These are phyloP conservation scores for Timandra comae DNA, from an alignment of 2,888 invertebrate genomes.

Conservation along the genomic window DNA sequence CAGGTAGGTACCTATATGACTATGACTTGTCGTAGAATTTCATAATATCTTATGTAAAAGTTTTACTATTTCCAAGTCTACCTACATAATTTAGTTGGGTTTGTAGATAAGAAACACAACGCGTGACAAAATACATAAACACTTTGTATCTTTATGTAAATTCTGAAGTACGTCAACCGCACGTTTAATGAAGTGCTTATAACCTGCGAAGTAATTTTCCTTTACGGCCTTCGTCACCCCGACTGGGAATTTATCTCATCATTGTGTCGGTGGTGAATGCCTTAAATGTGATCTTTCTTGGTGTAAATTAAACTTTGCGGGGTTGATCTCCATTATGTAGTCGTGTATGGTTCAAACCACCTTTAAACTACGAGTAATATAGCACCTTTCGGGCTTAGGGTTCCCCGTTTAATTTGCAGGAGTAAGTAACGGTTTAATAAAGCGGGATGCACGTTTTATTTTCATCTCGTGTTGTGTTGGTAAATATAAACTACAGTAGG, in stretches of 20 bases:
- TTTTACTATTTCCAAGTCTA: too few relatives aligned
- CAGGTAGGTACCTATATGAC: too few relatives aligned
- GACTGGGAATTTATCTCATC: conserved; percentile 40
- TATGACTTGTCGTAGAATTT: too few relatives aligned
- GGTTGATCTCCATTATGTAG: conserved; percentile 22
- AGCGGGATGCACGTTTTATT: conserved; percentile 12
- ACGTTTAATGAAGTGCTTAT: conserved; percentile 41
- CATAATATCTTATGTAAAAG: too few relatives aligned
- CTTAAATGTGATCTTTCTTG: conserved; percentile 31
- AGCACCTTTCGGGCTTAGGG: conserved; percentile 1
- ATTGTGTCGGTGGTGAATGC: conserved; percentile 25
- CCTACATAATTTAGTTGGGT: too few relatives aligned
- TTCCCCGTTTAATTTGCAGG: conserved; percentile 6
- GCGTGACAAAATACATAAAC: neutral
- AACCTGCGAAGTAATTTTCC: conserved; percentile 34
- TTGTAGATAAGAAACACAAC: too few relatives aligned
- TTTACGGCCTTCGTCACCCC: conserved; percentile 32
- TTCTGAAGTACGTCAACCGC: conserved; percentile 19
- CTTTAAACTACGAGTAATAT: too few relatives aligned
- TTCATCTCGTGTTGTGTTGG: too few relatives aligned
- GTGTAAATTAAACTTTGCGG: conserved; percentile 44
- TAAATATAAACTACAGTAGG: too few relatives aligned
- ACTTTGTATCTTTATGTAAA: conserved; percentile 7
- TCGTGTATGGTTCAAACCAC: too few relatives aligned
- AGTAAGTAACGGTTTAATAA: conserved; percentile 13